phyloP scores from a whole-genome alignment of 1,140 invertebrate species.

The Paraescarpia echinospica region DNA sequence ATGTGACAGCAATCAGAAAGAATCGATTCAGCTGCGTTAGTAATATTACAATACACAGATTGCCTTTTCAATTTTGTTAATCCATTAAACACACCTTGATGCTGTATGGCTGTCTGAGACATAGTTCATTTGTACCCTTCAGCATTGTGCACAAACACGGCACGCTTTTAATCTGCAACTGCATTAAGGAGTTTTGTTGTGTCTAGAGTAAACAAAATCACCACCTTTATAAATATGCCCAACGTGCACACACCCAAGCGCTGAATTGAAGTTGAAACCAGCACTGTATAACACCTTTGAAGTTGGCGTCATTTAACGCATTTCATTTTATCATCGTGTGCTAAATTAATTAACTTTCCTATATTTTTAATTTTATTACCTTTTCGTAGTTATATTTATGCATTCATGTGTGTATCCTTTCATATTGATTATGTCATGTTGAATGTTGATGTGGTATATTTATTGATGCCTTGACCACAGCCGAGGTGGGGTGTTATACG shows the following conservation, averaged over 20 bases:
- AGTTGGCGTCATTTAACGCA: not conserved
- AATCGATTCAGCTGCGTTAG: not conserved
- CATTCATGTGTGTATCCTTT: too few relatives aligned
- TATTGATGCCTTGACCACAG: conserved; percentile 9
- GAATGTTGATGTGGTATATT: not conserved
- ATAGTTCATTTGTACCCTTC: not conserved
- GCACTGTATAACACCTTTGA: not conserved
- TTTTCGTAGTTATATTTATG: not conserved
- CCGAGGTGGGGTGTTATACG: conserved; percentile 17
- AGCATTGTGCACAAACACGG: not conserved
- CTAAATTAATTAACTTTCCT: not conserved
- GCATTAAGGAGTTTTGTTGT: not conserved
- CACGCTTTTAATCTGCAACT: not conserved
- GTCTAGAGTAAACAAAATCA: not conserved
- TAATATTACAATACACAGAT: not conserved
- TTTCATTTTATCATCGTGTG: too few relatives aligned
- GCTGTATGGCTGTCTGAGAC: not conserved
- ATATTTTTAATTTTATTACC: not conserved
- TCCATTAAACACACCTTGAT: not conserved
- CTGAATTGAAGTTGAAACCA: not conserved
- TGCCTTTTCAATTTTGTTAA: too few relatives aligned
- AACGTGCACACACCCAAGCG: not conserved
- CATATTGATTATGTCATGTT: too few relatives aligned
- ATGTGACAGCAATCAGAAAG: not conserved
- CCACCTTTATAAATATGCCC: not conserved